These are phyloP conservation scores for Pollachius pollachius DNA, from an alignment of 2,113 vertebrate genomes.

Conservation along the genomic window DNA sequence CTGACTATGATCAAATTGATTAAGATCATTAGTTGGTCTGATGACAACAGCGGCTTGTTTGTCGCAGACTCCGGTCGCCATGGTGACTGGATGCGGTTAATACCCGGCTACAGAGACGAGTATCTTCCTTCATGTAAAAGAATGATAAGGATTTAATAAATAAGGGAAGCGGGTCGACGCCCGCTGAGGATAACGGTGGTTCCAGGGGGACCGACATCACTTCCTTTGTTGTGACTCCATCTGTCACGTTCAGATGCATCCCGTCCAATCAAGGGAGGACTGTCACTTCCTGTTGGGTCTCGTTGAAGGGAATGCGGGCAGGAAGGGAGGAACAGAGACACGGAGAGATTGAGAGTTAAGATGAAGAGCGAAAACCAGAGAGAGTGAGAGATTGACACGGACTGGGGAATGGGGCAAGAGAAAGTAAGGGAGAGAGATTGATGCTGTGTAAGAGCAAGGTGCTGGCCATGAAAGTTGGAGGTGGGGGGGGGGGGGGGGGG, in stretches of 20 bases:
- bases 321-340: background rate
- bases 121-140: slow-evolving; percentile 4
- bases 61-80: slow-evolving; percentile 2
- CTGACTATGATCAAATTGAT: no score
- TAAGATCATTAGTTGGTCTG: no score
- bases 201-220: slow-evolving; percentile 3
- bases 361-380: slow-evolving; percentile 32
- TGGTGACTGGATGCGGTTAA: slow-evolving; percentile 21
- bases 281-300: slow-evolving; percentile 24
- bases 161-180: slow-evolving; percentile 23
- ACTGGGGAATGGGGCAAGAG: slow-evolving; percentile 4
- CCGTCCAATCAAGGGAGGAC: slow-evolving; percentile 13
- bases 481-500: background rate
- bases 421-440: background rate
- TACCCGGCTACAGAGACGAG: slow-evolving; percentile 19
- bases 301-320: background rate
- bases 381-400: slow-evolving; percentile 10
- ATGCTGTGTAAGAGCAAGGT: background rate
- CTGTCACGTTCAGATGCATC: slow-evolving; percentile 35
- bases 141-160: slow-evolving; percentile 52
- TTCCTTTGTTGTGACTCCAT: background rate
- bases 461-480: background rate
- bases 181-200: slow-evolving; percentile 28
- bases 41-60: no score
- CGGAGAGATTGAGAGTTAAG: slow-evolving; percentile 35